Evolutionary conservation across 2,888 invertebrate genomes (phyloP), one percentile per base, ranked within the genome.

Genomic region (Sycophila texana): DNA sequence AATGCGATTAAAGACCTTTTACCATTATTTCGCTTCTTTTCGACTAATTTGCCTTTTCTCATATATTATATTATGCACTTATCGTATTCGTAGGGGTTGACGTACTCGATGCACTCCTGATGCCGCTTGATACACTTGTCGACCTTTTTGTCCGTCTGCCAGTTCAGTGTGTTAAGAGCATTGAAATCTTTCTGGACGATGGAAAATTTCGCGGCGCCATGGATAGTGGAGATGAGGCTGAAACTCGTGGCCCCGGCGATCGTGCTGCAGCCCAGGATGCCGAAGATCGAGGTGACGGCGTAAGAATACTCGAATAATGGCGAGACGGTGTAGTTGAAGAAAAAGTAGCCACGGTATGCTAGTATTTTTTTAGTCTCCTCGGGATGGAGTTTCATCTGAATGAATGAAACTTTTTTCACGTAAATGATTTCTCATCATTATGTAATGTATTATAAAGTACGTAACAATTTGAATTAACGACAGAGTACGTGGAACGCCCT

Each of bases 201-300:
- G 4, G 83, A 79, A 49, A 89, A 89, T 80, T 86, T 88, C 0
- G 86, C 87, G 20, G 89, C 84, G 5, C 84, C 87, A 71, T 89
- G 89, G 60, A 85, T 87, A 26, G 86, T 83, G 13, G 83, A 78
- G 4, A 89, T 71, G 3, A 89, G 79, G 82, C 85, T 87, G 61
- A 89, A 86, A 61, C 83, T 83, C 4, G 88, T 88, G 2, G 83
- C 87, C 14, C 84, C 84, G 7, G 84, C 81, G 58, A 89, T 88
- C n/a, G 84, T 85, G 5, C 78, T 72, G 20, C 83, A 83, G 2
- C 75, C 83, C 14, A 85, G 81, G 0, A 71, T 71, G 14, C 86
- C 88, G 1, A 80, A 72, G 0, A 85, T 57, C 14, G 83, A 60
- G 61, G 86, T 86, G 7, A 82, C 74, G 10, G 84, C 14, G 76